These are phyloP conservation scores for Girardinus metallicus DNA, from an alignment of 2,797 vertebrate species.

Conservation along the genomic window DNA sequence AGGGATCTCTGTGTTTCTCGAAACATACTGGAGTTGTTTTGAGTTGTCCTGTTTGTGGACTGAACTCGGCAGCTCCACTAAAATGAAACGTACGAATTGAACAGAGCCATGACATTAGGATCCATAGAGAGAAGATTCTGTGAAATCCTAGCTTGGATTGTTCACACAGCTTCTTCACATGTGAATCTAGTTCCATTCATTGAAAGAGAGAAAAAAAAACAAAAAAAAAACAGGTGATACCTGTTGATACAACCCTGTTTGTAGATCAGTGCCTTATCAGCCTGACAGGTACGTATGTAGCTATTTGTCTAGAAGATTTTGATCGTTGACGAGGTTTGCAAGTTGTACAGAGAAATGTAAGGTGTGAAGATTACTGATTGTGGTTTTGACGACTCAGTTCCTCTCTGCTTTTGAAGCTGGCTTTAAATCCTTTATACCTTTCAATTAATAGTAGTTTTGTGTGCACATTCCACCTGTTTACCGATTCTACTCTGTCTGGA, in stretches of 20 bases:
- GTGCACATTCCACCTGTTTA: constrained; percentile 33
- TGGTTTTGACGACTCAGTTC: background rate
- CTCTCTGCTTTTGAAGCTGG: background rate
- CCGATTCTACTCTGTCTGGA: constrained; percentile 32
- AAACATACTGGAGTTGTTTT: background rate
- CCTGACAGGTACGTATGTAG: background rate
- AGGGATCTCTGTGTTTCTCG: background rate
- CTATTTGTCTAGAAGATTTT: background rate
- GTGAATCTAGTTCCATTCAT: background rate
- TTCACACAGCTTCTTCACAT: background rate
- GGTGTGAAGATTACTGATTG: background rate
- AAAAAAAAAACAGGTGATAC: background rate
- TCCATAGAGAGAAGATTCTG: constrained; percentile 1
- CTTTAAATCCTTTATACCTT: constrained; percentile 10
- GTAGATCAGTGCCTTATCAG: background rate
- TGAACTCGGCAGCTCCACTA: background rate
- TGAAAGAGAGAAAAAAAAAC: background rate
- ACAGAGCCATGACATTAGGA: background rate
- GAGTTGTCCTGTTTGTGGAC: background rate
- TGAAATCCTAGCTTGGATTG: constrained; percentile 8
- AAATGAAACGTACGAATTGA: background rate
- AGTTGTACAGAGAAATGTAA: background rate
- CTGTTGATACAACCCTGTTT: background rate
- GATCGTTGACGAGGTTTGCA: background rate
- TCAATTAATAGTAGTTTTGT: constrained; percentile 10